Base-by-base conservation (phyloP, 23 tunicate species). In the Trididemnum clinides region DNA sequence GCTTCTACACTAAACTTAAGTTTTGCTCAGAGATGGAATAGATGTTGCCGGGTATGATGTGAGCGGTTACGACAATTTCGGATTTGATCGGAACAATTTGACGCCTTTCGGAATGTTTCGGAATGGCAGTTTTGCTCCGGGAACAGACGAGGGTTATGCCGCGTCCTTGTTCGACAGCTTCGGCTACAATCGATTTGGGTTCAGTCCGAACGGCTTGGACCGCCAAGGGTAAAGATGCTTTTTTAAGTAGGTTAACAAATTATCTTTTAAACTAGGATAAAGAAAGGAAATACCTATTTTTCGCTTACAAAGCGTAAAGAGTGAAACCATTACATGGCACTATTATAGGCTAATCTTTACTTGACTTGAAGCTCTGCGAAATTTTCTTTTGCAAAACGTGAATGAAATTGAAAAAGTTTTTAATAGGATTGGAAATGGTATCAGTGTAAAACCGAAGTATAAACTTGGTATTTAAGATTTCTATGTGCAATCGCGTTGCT, bases 151-250 rank as follows among this genome's bases (percentile, higher is more conserved):
- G 27, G 91, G 97, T 3, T 83, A 83, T 34, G 91, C 86, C 1
- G 88, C 91, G 0, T 82, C 91, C 0, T 63, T 92, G 74, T 92
- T 92, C 57, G 88, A 92, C 76, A 39, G 64, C 34, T 92, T 28
- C 75, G 97, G 97, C 4, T 92, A 82, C 74, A 92, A 92, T 34
- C 69, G 78, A 37, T 87, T 50, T 36, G 97, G 97, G 1, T 92
- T 81, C 34, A 84, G 82, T 69, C 28, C 77, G 28, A 5, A 64
- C 64, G 97, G 97, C 0, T 64, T 82, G 27, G 88, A 92, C 66
- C 85, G 69, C 10, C 77, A 87, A 35, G 97, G 97, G 97, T 91
- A 81, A 73, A 71, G 44, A 33, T n/a, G n/a, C n/a, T n/a, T n/a
- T n/a, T n/a, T n/a, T n/a, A n/a, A n/a, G n/a, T 15, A 15, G 23